A percentile compares a stretch with the other conserved stretches of the same genome.
These are phyloP conservation scores for Pollenia amentaria DNA, from an alignment of 2,888 invertebrate genomes.

Conservation along the genomic window DNA sequence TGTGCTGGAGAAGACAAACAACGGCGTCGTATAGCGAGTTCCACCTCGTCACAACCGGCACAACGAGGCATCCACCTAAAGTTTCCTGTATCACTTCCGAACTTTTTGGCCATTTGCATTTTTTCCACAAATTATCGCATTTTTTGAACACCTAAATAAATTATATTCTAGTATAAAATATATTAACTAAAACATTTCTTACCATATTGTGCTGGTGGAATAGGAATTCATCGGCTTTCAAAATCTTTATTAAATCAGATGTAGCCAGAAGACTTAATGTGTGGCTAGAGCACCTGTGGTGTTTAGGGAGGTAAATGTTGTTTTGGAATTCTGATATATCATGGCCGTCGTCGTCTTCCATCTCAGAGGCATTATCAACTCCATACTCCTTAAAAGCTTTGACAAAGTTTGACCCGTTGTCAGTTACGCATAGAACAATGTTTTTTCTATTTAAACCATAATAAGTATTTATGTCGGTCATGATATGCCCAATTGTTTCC, in stretches of 20 bases:
- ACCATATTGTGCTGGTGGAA: slow-evolving; percentile 28
- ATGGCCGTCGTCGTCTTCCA: slow-evolving; percentile 55
- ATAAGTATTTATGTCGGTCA: too few relatives aligned
- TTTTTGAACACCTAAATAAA: too few relatives aligned
- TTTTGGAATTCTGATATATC: slow-evolving; percentile 5
- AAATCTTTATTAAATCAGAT: slow-evolving; percentile 53
- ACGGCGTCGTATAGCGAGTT: slow-evolving; percentile 1
- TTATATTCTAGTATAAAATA: too few relatives aligned
- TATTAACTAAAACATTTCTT: too few relatives aligned
- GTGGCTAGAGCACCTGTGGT: too few relatives aligned
- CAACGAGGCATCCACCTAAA: slow-evolving; percentile 40
- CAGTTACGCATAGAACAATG: too few relatives aligned
- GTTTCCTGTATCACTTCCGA: not conserved
- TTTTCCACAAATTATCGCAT: slow-evolving; percentile 59
- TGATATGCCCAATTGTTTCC: too few relatives aligned
- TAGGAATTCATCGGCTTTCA: slow-evolving; percentile 47
- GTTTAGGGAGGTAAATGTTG: too few relatives aligned
- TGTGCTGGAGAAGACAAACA: not conserved
- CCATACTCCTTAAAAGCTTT: not conserved
- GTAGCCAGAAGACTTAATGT: too few relatives aligned
- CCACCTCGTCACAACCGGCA: slow-evolving; percentile 44
- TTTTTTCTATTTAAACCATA: too few relatives aligned
- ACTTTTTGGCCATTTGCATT: slow-evolving; percentile 37
- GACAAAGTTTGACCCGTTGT: too few relatives aligned
- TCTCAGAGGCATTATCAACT: slow-evolving; percentile 21